Percentiles rank a stretch among this genome's conserved stretches.
Conservation (phyloP, 2,113 vertebrate species). For the Oxygymnocypris stewartii region DNA sequence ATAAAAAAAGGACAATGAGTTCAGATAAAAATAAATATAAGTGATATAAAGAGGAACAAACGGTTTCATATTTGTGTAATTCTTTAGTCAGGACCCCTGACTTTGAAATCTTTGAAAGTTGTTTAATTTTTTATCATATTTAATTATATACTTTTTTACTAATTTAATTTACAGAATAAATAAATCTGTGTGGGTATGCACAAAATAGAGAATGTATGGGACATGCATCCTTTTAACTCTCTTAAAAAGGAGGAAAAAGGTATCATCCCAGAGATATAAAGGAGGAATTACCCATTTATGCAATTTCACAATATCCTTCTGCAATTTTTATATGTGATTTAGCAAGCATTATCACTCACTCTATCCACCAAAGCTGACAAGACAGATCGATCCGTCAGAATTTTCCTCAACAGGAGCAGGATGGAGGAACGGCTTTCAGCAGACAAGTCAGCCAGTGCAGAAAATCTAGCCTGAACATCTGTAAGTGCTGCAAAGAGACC, state of each 20-base stretch:
- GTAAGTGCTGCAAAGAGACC: slow-evolving; percentile 57
- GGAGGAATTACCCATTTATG: background rate
- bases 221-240: no score
- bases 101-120: background rate
- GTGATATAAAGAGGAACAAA: background rate
- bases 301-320: background rate
- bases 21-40: background rate
- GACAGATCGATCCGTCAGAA: slow-evolving; percentile 68
- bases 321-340: background rate
- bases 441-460: slow-evolving; percentile 70
- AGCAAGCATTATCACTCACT: slow-evolving; percentile 69
- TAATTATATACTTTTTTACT: no score
- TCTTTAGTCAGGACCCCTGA: background rate
- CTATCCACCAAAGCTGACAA: slow-evolving; percentile 74
- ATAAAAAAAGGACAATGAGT: background rate
- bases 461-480: slow-evolving; percentile 64
- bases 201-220: background rate
- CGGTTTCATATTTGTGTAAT: no score
- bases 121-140: background rate
- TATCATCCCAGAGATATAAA: background rate
- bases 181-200: background rate
- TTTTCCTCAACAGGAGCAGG: slow-evolving; percentile 64
- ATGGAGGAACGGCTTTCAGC: slow-evolving; percentile 64
- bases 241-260: no score
- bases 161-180: background rate